phyloP scores from a whole-genome alignment of 2,797 vertebrate genomes.

The Cyprinodon diabolis region DNA sequence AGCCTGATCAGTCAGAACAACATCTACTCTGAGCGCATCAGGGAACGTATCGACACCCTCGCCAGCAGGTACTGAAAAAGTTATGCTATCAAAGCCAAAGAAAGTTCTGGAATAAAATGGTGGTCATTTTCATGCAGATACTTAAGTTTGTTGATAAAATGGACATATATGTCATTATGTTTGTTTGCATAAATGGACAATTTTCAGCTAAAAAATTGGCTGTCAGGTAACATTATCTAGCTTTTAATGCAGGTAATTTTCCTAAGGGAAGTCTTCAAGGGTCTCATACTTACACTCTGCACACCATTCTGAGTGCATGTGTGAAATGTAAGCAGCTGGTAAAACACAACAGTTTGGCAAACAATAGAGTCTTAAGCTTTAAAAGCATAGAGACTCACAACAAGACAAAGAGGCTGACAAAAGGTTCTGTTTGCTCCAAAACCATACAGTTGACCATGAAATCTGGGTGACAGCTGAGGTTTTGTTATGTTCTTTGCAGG shows the following conservation, averaged over 20 bases:
- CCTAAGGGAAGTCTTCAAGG: neutral
- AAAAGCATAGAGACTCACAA: neutral
- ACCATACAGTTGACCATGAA: conserved; percentile 55
- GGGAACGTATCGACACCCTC: conserved; percentile 82
- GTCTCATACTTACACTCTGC: neutral
- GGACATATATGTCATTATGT: neutral
- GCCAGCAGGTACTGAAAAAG: conserved; percentile 79
- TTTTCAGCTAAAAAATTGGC: neutral
- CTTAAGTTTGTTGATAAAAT: neutral
- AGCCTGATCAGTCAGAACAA: conserved; percentile 89
- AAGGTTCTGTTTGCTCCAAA: conserved; percentile 1
- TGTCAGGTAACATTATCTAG: too few species aligned
- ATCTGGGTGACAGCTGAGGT: conserved; percentile 52
- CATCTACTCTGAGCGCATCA: conserved; percentile 86
- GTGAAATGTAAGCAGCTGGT: conserved; percentile 29
- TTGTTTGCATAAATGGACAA: neutral
- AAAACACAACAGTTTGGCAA: conserved; percentile 21
- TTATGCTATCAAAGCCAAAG: neutral
- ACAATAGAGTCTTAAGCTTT: conserved; percentile 17
- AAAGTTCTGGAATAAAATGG: too few species aligned
- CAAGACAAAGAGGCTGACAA: conserved; percentile 21
- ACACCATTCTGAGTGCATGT: neutral
- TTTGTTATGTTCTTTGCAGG: conserved; percentile 4
- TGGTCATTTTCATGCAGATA: neutral
- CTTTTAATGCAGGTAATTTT: too few species aligned